A percentile compares a stretch with the other conserved stretches of the same genome.
phyloP scores from a whole-genome alignment of 1,140 invertebrate genomes.

The Callitettix versicolor region DNA sequence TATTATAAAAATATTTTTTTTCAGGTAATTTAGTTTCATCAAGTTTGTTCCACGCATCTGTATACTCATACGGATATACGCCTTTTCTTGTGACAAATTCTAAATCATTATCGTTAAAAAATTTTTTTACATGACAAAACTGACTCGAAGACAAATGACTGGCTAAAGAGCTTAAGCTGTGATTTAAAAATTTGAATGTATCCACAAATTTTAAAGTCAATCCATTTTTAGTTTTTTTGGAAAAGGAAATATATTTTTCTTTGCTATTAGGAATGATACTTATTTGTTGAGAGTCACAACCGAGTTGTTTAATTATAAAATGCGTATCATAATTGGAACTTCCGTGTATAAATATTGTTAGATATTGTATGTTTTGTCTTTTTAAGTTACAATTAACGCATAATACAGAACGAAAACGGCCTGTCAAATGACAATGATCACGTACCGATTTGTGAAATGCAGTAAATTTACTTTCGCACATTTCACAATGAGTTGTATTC shows the following conservation, averaged over 20 bases:
- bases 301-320: conserved; percentile 12
- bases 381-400: conserved; percentile 8
- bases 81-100: conserved; percentile 25
- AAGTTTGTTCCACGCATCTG: conserved; percentile 27
- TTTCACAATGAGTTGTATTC: conserved; percentile 1
- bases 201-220: conserved; percentile 13
- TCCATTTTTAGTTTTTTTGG: conserved; percentile 2
- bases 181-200: conserved; percentile 5
- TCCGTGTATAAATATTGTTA: conserved; percentile 6
- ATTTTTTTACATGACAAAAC: conserved; percentile 7
- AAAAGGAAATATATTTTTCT: conserved; percentile 12
- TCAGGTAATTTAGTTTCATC: conserved; percentile 29
- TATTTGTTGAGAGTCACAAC: conserved; percentile 2
- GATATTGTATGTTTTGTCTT: background rate
- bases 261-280: conserved; percentile 11
- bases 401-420: background rate
- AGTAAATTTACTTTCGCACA: conserved; percentile 7
- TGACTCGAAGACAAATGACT: conserved; percentile 4
- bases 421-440: conserved; percentile 10
- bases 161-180: background rate
- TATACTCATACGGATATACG: conserved; percentile 29
- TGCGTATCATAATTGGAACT: conserved; percentile 12
- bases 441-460: background rate
- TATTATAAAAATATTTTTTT: conserved; percentile 28
- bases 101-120: conserved; percentile 15